Evolutionary conservation across 2,888 invertebrate species (phyloP), one percentile per base, ranked within the genome.

Genomic region (Ceratothoa steindachneri): DNA sequence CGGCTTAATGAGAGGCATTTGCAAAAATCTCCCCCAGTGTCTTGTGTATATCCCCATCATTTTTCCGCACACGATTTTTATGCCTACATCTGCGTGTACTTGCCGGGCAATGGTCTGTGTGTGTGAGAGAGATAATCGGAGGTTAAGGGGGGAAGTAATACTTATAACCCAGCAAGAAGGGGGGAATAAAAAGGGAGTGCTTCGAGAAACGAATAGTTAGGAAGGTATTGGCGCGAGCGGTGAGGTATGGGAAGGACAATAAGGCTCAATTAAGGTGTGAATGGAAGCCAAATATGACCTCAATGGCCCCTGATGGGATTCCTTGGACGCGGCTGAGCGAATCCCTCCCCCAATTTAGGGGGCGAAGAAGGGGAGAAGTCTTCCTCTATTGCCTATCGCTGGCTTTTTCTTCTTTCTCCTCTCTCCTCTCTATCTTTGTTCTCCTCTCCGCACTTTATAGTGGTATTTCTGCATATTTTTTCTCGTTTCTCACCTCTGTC

Each of bases 281-380:
- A 75, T 75, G 69, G 75, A 53, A 72, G 70, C 75, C 75, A 75
- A 75, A 75, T 75, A 75, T 75, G 71, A 52, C 72, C 72, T 75
- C 72, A 75, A 75, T 75, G 72, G 75, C 30, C 65, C 52, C 72
- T 75, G 75, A 75, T 75, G 75, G 75, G 72, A 75, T 75, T 71
- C 75, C 74, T 74, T 31, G 74, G 51, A 24, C 41, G 41, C 41
- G 5, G 7, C 41, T 9, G 41, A 5, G 41, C 41, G 5, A 5
- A 41, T 41, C 41, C 5, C 41, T 15, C 15, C 41, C 41, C 41
- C 7, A 9, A 41, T 41, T 41, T 9, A 9, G 41, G 15, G 41
- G 7, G 15, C 5, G 41, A 15, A 41, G 7, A 15, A 41, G 41
- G 41, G 15, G 41, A 9, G 41, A 41, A n/a, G n/a, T n/a, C n/a